Conservation (phyloP, 2,113 vertebrate genomes). For the Ceuthmochares aereus region DNA sequence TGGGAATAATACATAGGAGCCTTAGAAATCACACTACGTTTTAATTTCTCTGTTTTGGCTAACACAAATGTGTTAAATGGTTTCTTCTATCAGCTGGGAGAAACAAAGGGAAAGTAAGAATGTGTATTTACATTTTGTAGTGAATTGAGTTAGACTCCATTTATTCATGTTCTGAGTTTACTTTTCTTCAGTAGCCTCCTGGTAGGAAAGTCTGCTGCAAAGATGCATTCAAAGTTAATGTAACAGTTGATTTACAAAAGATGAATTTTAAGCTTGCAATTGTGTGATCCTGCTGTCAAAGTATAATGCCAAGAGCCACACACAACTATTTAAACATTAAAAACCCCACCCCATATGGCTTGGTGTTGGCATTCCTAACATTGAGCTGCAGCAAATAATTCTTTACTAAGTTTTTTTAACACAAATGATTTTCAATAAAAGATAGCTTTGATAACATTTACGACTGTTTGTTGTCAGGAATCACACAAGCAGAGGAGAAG, state of each 20-base stretch:
- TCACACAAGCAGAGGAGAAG: not conserved
- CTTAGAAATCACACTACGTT: not conserved
- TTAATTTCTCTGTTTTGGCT: not conserved
- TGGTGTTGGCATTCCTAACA: not conserved
- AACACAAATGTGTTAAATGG: not conserved
- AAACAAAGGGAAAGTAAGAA: not conserved
- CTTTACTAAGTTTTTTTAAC: not conserved
- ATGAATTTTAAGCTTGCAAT: not conserved
- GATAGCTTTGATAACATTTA: not conserved
- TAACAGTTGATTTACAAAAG: not conserved
- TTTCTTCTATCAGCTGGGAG: not conserved
- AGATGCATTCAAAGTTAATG: not conserved
- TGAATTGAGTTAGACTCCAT: not conserved
- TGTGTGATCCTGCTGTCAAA: not conserved
- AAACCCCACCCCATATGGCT: not conserved
- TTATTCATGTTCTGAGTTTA: not conserved
- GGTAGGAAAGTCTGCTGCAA: not conserved
- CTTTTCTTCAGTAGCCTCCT: not conserved
- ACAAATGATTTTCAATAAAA: not conserved
- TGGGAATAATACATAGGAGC: not conserved
- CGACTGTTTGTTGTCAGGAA: not conserved
- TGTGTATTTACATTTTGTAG: not conserved
- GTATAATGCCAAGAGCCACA: not conserved
- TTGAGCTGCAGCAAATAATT: not conserved
- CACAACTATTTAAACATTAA: not conserved